Evolutionary conservation across 2,797 vertebrate genomes (phyloP).

Genomic region (Rhinophrynus dorsalis): DNA sequence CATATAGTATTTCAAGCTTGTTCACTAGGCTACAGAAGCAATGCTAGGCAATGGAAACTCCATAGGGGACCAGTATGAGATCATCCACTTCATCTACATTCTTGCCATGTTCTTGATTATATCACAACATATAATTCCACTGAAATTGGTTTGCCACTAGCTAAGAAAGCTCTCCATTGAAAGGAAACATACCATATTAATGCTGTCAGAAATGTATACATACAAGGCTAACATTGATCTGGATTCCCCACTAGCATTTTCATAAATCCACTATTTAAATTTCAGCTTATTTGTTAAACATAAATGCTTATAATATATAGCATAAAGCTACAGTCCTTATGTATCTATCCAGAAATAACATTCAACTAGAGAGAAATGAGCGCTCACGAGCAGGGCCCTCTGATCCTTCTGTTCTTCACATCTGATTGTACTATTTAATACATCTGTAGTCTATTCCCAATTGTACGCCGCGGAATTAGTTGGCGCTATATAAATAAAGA

Average conservation of each 20-base stretch:
- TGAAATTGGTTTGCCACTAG: not conserved
- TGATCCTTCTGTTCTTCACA: too few species aligned
- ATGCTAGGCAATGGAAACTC: not conserved
- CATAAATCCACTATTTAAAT: not conserved
- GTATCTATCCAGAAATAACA: too few species aligned
- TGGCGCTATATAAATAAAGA: too few species aligned
- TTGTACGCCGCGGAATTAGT: too few species aligned
- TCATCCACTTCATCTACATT: constrained; percentile 26
- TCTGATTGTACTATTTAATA: too few species aligned
- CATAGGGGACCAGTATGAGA: constrained; percentile 19
- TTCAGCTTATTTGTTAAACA: not conserved
- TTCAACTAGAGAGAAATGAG: too few species aligned
- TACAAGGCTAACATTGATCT: not conserved
- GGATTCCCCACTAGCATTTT: constrained; percentile 7
- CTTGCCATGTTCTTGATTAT: not conserved
- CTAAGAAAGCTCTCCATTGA: not conserved
- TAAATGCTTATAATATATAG: not conserved
- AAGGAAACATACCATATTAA: constrained; percentile 7
- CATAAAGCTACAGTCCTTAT: too few species aligned
- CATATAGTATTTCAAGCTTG: not conserved
- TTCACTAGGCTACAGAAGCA: not conserved
- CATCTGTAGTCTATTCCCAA: too few species aligned
- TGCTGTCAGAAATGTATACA: not conserved
- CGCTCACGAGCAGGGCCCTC: too few species aligned
- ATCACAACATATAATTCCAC: not conserved